Percentiles rank a stretch among this genome's conserved stretches.
phyloP scores from a whole-genome alignment of 2,797 vertebrate species.

The Sebastes kiyomatsui region DNA sequence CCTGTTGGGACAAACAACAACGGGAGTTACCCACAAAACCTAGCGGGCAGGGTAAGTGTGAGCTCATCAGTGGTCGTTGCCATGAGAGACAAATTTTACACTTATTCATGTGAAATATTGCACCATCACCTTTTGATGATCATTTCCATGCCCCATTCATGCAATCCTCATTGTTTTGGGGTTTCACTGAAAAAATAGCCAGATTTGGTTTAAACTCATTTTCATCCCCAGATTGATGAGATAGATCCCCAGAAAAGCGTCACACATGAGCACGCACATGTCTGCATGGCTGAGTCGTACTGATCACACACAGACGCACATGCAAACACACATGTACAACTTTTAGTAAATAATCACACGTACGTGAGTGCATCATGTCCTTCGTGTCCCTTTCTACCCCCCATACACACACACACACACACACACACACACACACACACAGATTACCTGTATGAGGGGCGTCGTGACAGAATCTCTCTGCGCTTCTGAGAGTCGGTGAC shows the following conservation, averaged over 20 bases:
- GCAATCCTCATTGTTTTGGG: not conserved
- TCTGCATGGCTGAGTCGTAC: no score
- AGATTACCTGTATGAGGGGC: conserved; percentile 93
- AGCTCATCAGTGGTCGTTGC: no score
- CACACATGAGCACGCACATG: no score
- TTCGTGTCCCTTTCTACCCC: no score
- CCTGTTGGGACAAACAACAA: conserved; percentile 72
- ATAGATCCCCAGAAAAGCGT: not conserved
- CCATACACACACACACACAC: not conserved
- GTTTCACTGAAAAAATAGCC: not conserved
- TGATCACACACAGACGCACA: not conserved
- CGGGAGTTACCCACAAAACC: not conserved
- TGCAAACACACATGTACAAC: not conserved
- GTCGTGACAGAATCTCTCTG: conserved; percentile 95
- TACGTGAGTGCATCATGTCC: no score
- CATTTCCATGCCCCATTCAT: not conserved
- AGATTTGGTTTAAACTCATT: not conserved
- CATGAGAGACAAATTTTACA: no score
- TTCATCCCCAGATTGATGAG: not conserved
- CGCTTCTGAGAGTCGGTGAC: conserved; percentile 97
- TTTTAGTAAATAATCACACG: no score
- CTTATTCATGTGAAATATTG: not conserved
- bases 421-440: no score
- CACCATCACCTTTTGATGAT: not conserved
- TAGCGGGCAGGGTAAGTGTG: not conserved